A percentile compares a stretch with the other conserved stretches of the same genome.
Evolutionary conservation across 2,797 vertebrate genomes (phyloP).

Genomic region (Pteronotus mesoamericanus): DNA sequence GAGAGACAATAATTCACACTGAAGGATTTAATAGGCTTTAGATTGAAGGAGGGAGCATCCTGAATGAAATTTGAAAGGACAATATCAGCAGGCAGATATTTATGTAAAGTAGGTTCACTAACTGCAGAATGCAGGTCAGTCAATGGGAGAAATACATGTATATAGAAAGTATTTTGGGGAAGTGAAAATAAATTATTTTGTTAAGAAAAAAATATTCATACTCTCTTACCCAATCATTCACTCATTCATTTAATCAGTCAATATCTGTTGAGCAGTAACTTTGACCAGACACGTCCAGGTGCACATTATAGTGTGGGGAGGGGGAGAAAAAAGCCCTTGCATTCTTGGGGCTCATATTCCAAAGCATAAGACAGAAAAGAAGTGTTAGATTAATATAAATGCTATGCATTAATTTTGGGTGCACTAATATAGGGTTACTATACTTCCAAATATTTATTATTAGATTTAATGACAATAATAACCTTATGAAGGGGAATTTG

Average conservation of each 20-base stretch:
- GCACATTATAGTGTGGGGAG: background rate
- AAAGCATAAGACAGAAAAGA: background rate
- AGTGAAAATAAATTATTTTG: background rate
- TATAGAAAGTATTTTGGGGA: background rate
- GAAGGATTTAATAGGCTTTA: background rate
- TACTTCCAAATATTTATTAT: background rate
- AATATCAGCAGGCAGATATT: background rate
- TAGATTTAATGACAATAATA: background rate
- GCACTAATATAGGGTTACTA: background rate
- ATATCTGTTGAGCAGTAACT: background rate
- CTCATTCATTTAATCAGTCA: background rate
- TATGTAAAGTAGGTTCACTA: background rate
- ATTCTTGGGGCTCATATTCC: background rate
- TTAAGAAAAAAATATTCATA: background rate
- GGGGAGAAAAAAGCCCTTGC: background rate
- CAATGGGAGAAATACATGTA: background rate
- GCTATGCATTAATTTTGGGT: background rate
- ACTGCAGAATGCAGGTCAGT: background rate
- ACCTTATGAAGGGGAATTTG: background rate
- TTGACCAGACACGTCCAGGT: background rate
- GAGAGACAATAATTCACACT: background rate
- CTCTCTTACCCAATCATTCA: background rate
- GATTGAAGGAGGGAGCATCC: background rate
- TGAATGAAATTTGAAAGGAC: background rate
- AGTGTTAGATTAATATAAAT: background rate